These are phyloP conservation scores for Eulemur mongoz DNA, from an alignment of 2,797 vertebrate genomes.

Conservation along the genomic window DNA sequence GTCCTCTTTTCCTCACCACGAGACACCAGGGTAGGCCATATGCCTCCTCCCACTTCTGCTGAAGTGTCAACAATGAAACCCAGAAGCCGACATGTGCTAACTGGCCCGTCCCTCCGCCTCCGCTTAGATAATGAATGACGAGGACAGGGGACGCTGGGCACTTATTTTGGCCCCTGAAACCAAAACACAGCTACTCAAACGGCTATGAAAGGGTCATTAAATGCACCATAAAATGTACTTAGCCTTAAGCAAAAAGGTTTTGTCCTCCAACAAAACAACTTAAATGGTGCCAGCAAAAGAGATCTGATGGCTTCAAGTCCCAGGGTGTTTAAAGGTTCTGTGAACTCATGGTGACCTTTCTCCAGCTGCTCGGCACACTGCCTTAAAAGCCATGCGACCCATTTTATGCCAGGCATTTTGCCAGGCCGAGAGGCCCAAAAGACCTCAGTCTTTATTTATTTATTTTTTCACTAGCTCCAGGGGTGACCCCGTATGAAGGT, in stretches of 20 bases:
- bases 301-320: background rate
- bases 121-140: background rate
- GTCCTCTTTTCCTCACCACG: conserved; percentile 25
- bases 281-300: background rate
- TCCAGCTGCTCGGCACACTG: conserved; percentile 30
- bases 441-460: background rate
- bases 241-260: conserved; percentile 41
- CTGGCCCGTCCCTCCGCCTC: background rate
- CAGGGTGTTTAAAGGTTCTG: background rate
- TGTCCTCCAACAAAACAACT: conserved; percentile 50
- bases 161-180: background rate
- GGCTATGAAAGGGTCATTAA: background rate
- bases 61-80: conserved; percentile 59
- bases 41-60: conserved; percentile 51
- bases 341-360: conserved; percentile 47
- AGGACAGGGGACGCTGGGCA: background rate
- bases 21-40: conserved; percentile 58
- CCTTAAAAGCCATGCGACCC: conserved; percentile 26
- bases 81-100: conserved; percentile 54
- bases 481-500: background rate
- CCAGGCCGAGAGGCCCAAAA: background rate
- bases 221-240: background rate
- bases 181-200: background rate
- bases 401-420: conserved; percentile 20
- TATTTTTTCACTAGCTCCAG: background rate